A percentile compares a stretch with the other conserved stretches of the same genome.
These are phyloP conservation scores for Petrocephalus schoutedeni DNA, from an alignment of 2,797 vertebrate genomes.

Conservation along the genomic window DNA sequence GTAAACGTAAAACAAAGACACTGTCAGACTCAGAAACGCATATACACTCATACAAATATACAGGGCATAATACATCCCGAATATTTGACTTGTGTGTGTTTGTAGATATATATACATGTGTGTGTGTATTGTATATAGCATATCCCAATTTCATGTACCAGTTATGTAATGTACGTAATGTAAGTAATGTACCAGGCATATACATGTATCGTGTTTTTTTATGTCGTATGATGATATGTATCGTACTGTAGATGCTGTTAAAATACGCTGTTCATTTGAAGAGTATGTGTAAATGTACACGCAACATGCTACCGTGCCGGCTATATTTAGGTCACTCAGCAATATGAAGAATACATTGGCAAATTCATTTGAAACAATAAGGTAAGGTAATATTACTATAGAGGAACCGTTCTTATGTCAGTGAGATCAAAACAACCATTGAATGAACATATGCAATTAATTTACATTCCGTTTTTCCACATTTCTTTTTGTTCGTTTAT, in stretches of 20 bases:
- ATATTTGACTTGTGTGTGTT: neutral
- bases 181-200: neutral
- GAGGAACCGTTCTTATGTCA: neutral
- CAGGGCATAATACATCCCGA: neutral
- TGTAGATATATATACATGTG: neutral
- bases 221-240: neutral
- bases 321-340: neutral
- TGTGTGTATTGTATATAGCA: neutral
- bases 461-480: slow-evolving; percentile 7
- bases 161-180: neutral
- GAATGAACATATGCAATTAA: slow-evolving; percentile 3
- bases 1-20: slow-evolving; percentile 26
- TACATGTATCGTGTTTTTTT: neutral
- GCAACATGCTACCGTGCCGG: neutral
- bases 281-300: neutral
- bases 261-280: neutral
- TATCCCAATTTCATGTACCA: neutral
- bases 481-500: neutral
- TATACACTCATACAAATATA: neutral
- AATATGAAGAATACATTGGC: neutral
- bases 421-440: neutral
- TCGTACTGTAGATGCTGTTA: neutral
- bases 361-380: neutral
- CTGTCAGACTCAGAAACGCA: neutral
- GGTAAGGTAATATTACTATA: neutral